These are phyloP conservation scores for Pachyrhynchus sulphureomaculatus DNA, from an alignment of 1,140 invertebrate species.

Conservation along the genomic window DNA sequence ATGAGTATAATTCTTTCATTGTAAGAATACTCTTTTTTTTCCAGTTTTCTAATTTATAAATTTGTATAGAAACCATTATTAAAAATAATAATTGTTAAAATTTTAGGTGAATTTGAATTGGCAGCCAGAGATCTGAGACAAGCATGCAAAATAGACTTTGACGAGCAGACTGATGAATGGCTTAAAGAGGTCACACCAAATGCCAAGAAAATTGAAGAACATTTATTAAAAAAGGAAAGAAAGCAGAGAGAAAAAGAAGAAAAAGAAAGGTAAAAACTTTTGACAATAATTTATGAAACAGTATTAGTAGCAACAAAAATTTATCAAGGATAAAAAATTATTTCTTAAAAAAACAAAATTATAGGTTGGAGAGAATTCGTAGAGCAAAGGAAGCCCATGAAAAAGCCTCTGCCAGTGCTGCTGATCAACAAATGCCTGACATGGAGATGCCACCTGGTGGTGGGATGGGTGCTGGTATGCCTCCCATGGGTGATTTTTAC, in stretches of 20 bases:
- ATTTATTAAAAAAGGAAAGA: conserved; percentile 76
- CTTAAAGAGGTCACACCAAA: conserved; percentile 89
- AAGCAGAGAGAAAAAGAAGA: conserved; percentile 72
- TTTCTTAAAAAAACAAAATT: too few relatives aligned
- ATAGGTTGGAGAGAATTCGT: conserved; percentile 59
- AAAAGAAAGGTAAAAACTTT: conserved; percentile 55
- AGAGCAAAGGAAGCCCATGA: conserved; percentile 71
- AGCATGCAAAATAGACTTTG: conserved; percentile 90
- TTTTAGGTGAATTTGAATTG: conserved; percentile 77
- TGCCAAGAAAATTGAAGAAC: conserved; percentile 84
- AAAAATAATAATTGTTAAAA: too few relatives aligned
- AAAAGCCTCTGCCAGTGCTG: conserved; percentile 51
- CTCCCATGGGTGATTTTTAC: conserved; percentile 57
- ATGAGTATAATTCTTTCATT: too few relatives aligned
- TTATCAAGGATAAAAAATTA: too few relatives aligned
- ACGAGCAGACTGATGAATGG: conserved; percentile 88
- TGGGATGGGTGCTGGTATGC: conserved; percentile 17
- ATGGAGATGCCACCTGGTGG: conserved; percentile 8
- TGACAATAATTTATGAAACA: too few relatives aligned
- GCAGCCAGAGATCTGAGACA: conserved; percentile 82
- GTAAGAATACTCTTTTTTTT: too few relatives aligned
- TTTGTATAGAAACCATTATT: too few relatives aligned
- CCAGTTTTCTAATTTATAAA: too few relatives aligned
- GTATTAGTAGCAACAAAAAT: too few relatives aligned
- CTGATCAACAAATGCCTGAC: conserved; percentile 3